Conservation (phyloP, 53 echinoderm and acorn worm species). For the Paracentrotus lividus region DNA sequence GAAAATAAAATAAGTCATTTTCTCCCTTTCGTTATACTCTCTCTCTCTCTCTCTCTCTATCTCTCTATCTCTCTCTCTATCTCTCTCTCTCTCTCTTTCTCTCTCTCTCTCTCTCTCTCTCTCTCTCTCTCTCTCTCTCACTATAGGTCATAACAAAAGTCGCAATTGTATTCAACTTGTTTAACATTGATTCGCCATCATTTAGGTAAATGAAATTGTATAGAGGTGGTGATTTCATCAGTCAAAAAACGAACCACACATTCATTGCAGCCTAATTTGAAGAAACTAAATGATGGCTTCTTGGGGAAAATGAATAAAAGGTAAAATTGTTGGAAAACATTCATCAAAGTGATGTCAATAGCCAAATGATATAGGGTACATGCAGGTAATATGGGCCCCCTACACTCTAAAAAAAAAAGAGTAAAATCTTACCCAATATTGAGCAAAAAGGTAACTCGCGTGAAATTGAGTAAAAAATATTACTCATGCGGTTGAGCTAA, state of each 20-base stretch:
- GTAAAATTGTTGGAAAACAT: no score
- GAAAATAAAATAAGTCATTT: conserved; percentile 5
- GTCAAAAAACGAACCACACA: neutral
- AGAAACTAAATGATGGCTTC: no score
- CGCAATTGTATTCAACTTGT: neutral
- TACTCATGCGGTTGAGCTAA: no score
- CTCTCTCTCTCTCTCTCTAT: neutral
- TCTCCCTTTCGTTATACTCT: neutral
- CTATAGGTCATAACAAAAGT: neutral
- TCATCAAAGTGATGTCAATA: no score
- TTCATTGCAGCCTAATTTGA: no score
- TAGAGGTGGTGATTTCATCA: neutral
- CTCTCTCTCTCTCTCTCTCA: neutral
- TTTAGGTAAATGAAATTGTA: neutral
- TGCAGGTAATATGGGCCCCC: no score
- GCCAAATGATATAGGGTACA: no score
- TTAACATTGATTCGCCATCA: neutral
- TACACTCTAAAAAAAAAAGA: no score
- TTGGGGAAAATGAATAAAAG: no score
- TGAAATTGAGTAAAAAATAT: no score
- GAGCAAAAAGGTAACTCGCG: no score
- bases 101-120: neutral
- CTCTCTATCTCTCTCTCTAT: neutral
- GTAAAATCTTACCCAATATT: no score
- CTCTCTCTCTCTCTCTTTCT: neutral